These are phyloP conservation scores for Crossoptilon crossoptilon DNA, from an alignment of 2,797 vertebrate species.

Conservation along the genomic window DNA sequence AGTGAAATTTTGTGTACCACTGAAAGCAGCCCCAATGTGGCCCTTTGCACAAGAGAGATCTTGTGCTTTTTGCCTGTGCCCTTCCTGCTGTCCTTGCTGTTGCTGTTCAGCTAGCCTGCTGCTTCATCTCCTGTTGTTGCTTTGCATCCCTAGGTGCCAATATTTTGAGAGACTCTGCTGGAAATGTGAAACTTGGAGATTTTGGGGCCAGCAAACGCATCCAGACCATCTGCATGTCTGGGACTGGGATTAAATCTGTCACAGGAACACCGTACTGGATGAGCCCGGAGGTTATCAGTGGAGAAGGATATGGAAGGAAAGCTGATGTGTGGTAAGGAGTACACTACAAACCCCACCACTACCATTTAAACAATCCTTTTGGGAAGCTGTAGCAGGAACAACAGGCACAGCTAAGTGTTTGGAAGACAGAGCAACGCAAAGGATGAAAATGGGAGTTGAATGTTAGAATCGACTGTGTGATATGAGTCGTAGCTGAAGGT, in stretches of 20 bases:
- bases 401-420: not conserved
- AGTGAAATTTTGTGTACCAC: too few species aligned
- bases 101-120: not conserved
- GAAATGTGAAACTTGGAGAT: conserved; percentile 95
- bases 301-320: conserved; percentile 93
- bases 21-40: not conserved
- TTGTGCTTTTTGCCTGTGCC: not conserved
- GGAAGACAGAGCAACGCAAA: not conserved
- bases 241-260: conserved; percentile 93
- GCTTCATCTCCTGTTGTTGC: not conserved
- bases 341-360: not conserved
- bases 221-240: conserved; percentile 95
- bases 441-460: not conserved
- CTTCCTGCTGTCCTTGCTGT: not conserved
- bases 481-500: not conserved
- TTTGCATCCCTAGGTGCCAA: conserved; percentile 86
- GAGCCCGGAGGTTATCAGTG: conserved; percentile 94
- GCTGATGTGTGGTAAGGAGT: conserved; percentile 90
- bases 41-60: not conserved
- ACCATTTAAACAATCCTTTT: fast-evolving
- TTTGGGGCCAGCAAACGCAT: conserved; percentile 95
- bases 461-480: not conserved
- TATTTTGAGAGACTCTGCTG: conserved; percentile 91
- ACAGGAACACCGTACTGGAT: conserved; percentile 97
- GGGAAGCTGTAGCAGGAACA: not conserved